Conservation (phyloP, 2,888 invertebrate species). For the Tinea pellionella region DNA sequence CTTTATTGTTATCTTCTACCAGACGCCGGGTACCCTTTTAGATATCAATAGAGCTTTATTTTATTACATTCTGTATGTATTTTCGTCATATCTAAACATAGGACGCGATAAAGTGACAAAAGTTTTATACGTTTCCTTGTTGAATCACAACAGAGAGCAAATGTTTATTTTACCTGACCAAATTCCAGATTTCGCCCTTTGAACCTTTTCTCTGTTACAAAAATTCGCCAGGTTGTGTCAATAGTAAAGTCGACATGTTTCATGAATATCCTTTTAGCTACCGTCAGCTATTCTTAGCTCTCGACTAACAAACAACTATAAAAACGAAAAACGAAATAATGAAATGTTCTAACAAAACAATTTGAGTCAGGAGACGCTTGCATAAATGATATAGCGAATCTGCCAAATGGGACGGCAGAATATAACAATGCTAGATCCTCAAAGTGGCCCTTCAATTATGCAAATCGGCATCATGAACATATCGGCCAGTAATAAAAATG, state of each 20-base stretch:
- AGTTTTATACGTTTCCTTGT: neutral
- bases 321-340: conserved; percentile 50
- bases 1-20: conserved; percentile 10
- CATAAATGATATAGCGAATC: conserved; percentile 68
- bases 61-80: neutral
- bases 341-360: conserved; percentile 58
- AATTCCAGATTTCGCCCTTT: conserved; percentile 52
- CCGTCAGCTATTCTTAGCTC: conserved; percentile 38
- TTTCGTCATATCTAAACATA: too few species aligned
- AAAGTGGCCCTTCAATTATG: conserved; percentile 70
- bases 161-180: conserved; percentile 52
- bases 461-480: conserved; percentile 63
- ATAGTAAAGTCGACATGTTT: conserved; percentile 43
- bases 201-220: conserved; percentile 42
- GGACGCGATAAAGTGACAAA: neutral
- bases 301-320: conserved; percentile 50
- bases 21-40: neutral
- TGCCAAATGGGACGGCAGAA: conserved; percentile 67
- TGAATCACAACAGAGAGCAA: conserved; percentile 17
- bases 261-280: conserved; percentile 32
- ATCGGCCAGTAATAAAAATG: conserved; percentile 66
- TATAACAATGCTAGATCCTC: conserved; percentile 67
- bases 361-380: conserved; percentile 62
- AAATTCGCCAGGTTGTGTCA: conserved; percentile 50
- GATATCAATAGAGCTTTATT: neutral